Evolutionary conservation across 1,140 invertebrate species (phyloP).

Genomic region (Matsumurasca onukii): DNA sequence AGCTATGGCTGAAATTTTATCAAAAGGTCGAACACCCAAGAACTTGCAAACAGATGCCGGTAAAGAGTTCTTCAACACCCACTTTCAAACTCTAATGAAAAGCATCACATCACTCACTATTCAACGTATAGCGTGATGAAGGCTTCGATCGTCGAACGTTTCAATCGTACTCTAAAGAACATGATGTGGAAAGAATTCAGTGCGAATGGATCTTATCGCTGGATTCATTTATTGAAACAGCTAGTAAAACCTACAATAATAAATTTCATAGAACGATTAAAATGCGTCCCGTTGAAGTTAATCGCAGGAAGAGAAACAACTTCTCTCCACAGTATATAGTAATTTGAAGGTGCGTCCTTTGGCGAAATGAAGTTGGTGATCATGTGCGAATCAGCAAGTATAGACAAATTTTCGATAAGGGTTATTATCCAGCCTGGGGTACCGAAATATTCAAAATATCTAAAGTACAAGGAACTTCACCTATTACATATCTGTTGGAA

Average conservation of each 20-base stretch:
- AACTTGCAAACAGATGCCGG: slow-evolving; percentile 17
- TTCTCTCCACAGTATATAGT: not conserved
- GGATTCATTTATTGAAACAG: not conserved
- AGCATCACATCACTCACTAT: not conserved
- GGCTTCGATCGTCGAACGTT: slow-evolving; percentile 5
- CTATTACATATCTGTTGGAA: not conserved
- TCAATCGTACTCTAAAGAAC: not conserved
- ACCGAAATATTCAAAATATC: not conserved
- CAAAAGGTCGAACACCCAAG: not conserved
- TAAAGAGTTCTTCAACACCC: not conserved
- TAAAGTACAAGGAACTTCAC: not conserved
- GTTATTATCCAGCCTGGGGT: not conserved
- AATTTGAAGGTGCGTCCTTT: not conserved
- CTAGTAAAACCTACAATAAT: not conserved
- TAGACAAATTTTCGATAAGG: not conserved
- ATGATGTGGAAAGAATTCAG: not conserved
- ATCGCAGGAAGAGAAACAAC: not conserved
- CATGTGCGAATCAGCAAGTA: not conserved
- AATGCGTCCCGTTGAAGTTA: not conserved
- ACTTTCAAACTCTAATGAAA: not conserved
- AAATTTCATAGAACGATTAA: not conserved
- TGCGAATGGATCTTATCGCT: not conserved
- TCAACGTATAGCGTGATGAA: not conserved
- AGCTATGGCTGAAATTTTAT: not conserved
- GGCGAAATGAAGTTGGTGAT: not conserved